Percentiles rank a stretch among this genome's conserved stretches.
Evolutionary conservation across 2,888 invertebrate genomes (phyloP).

Genomic region (Aelia acuminata): DNA sequence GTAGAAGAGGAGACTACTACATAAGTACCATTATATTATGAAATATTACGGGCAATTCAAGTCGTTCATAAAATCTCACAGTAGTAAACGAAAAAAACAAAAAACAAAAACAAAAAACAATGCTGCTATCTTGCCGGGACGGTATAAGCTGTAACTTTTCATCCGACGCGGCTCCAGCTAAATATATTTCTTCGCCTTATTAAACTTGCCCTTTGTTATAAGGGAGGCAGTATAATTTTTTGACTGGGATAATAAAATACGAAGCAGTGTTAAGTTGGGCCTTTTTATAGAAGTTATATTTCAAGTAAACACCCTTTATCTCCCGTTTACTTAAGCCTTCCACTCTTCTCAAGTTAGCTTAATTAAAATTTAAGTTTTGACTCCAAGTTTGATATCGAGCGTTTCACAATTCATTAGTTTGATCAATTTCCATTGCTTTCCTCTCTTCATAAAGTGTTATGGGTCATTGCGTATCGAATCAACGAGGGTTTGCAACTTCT

Average conservation of each 20-base stretch:
- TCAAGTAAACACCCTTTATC: slow-evolving; percentile 17
- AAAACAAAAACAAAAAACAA: too few relatives aligned
- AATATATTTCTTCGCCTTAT: background rate
- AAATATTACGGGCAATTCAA: background rate
- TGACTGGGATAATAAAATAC: slow-evolving; percentile 9
- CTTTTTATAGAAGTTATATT: slow-evolving; percentile 11
- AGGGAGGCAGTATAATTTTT: background rate
- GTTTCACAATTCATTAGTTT: background rate
- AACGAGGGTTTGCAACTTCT: too few relatives aligned
- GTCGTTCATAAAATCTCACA: background rate
- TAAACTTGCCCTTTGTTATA: background rate
- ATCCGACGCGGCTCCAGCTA: background rate
- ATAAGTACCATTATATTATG: too few relatives aligned
- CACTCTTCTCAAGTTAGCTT: background rate
- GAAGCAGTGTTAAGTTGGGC: background rate
- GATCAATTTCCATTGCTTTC: background rate
- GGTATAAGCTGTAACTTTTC: background rate
- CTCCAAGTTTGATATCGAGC: background rate
- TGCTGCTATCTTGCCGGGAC: background rate
- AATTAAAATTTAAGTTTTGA: slow-evolving; percentile 6
- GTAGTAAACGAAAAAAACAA: too few relatives aligned
- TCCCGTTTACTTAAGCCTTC: background rate
- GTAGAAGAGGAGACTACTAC: too few relatives aligned
- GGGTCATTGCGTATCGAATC: too few relatives aligned
- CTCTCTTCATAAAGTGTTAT: background rate